Percentiles rank a stretch among this genome's conserved stretches.
Evolutionary conservation across 1,140 invertebrate species (phyloP).

Genomic region (Hirudo medicinalis): DNA sequence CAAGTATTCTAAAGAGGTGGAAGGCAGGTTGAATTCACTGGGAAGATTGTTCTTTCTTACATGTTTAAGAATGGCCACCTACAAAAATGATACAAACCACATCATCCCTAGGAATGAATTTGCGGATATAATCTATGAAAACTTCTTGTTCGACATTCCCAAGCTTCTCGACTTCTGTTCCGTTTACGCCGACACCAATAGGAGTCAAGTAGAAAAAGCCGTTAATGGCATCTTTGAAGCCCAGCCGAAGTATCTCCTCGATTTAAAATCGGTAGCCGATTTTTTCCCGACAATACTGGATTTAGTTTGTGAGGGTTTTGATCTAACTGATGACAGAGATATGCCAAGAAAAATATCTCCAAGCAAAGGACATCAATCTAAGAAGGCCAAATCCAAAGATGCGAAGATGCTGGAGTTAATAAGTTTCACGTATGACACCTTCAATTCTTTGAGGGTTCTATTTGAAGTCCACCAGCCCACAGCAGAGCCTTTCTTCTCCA

Average conservation of each 20-base stretch:
- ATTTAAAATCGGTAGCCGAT: slow-evolving; percentile 48
- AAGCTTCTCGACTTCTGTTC: slow-evolving; percentile 63
- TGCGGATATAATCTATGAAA: slow-evolving; percentile 59
- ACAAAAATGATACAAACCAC: slow-evolving; percentile 54
- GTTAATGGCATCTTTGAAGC: slow-evolving; percentile 53
- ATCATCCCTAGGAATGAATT: slow-evolving; percentile 53
- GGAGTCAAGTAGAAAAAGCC: slow-evolving; percentile 49
- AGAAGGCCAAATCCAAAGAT: too few species aligned
- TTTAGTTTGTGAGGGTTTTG: slow-evolving; percentile 7
- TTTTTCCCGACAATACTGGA: slow-evolving; percentile 35
- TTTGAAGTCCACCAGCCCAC: too few species aligned
- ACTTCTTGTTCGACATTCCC: slow-evolving; percentile 66
- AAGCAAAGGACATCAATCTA: too few species aligned
- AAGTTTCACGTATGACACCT: too few species aligned
- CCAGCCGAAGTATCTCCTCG: slow-evolving; percentile 57
- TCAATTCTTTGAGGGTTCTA: too few species aligned
- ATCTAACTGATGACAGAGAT: background rate
- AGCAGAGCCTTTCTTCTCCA: too few species aligned
- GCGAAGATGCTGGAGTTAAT: too few species aligned
- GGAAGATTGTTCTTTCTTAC: slow-evolving; percentile 53
- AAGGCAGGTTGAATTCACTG: slow-evolving; percentile 44
- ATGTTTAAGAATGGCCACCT: slow-evolving; percentile 57
- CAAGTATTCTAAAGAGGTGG: slow-evolving; percentile 40
- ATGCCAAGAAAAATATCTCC: too few species aligned
- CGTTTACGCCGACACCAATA: slow-evolving; percentile 55